A percentile compares a stretch with the other conserved stretches of the same genome.
phyloP scores from a whole-genome alignment of 2,797 vertebrate genomes.

The Myotis planiceps region DNA sequence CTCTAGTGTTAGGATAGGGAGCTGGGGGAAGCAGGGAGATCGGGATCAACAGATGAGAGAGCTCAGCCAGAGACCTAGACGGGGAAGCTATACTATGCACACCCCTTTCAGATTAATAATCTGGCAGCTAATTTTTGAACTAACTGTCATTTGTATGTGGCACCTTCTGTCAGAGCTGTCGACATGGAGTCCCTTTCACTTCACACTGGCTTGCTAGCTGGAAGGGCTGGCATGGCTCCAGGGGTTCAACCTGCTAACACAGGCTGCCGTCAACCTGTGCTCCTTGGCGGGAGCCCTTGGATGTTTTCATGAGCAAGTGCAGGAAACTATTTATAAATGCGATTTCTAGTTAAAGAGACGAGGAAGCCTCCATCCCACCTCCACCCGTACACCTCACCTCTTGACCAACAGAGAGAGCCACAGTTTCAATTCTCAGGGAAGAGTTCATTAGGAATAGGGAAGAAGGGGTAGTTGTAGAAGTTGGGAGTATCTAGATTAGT shows the following conservation, averaged over 20 bases:
- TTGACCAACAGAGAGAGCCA: not conserved
- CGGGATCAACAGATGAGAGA: slow-evolving; percentile 79
- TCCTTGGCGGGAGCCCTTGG: slow-evolving; percentile 25
- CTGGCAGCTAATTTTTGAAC: slow-evolving; percentile 87
- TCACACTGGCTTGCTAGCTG: slow-evolving; percentile 42
- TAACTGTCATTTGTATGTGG: slow-evolving; percentile 86
- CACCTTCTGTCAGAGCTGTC: slow-evolving; percentile 86
- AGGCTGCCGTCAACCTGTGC: slow-evolving; percentile 32
- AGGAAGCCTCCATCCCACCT: not conserved
- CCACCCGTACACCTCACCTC: not conserved
- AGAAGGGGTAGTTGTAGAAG: not conserved
- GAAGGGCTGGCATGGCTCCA: slow-evolving; percentile 69
- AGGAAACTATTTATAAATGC: slow-evolving; percentile 53
- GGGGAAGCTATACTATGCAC: slow-evolving; percentile 72
- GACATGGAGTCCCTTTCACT: slow-evolving; percentile 75
- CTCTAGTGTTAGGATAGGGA: slow-evolving; percentile 46
- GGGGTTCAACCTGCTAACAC: slow-evolving; percentile 72
- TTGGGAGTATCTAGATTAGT: not conserved
- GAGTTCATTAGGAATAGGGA: not conserved
- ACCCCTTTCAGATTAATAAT: slow-evolving; percentile 88
- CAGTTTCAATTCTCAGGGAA: not conserved
- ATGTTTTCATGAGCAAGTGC: slow-evolving; percentile 60
- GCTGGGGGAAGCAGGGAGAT: slow-evolving; percentile 67
- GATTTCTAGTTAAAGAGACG: slow-evolving; percentile 15
- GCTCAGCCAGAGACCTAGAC: slow-evolving; percentile 80